A percentile compares a stretch with the other conserved stretches of the same genome.
Evolutionary conservation across 2,888 invertebrate genomes (phyloP).

Genomic region (Tribolium freemani): DNA sequence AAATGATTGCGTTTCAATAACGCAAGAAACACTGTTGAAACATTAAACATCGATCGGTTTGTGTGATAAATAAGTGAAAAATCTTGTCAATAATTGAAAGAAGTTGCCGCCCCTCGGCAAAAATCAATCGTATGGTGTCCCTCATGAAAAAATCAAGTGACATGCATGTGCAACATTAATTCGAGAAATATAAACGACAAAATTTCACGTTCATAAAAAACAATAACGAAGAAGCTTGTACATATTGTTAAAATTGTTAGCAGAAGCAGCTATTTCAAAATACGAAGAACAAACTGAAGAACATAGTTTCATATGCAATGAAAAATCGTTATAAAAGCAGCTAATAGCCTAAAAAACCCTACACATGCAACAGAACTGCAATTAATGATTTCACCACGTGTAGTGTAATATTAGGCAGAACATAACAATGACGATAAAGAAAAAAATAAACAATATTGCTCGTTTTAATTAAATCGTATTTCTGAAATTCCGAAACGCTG

Average conservation of each 20-base stretch:
- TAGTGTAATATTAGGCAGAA: conserved; percentile 58
- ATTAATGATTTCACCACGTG: conserved; percentile 37
- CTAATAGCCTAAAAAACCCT: conserved; percentile 37
- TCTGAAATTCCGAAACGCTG: not conserved
- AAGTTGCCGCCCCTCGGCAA: conserved; percentile 42
- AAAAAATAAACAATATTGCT: conserved; percentile 5
- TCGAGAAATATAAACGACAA: conserved; percentile 31
- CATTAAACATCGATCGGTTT: not conserved
- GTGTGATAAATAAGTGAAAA: not conserved
- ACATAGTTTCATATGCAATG: conserved; percentile 34
- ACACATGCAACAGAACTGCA: conserved; percentile 48
- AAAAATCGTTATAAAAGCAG: conserved; percentile 39
- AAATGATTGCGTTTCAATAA: not conserved
- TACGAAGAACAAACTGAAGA: conserved; percentile 33
- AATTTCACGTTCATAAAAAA: conserved; percentile 8
- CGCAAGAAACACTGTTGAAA: not conserved
- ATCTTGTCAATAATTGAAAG: not conserved
- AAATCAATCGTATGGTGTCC: conserved; percentile 56
- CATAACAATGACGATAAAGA: conserved; percentile 34
- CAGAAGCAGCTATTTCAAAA: conserved; percentile 38
- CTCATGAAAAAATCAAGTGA: conserved; percentile 43
- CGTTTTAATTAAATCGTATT: not conserved
- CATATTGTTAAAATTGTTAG: conserved; percentile 36
- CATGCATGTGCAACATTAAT: conserved; percentile 53
- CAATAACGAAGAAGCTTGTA: conserved; percentile 26